Evolutionary conservation across 2,888 invertebrate species (phyloP).

Genomic region (Lasioglossum figueresi): DNA sequence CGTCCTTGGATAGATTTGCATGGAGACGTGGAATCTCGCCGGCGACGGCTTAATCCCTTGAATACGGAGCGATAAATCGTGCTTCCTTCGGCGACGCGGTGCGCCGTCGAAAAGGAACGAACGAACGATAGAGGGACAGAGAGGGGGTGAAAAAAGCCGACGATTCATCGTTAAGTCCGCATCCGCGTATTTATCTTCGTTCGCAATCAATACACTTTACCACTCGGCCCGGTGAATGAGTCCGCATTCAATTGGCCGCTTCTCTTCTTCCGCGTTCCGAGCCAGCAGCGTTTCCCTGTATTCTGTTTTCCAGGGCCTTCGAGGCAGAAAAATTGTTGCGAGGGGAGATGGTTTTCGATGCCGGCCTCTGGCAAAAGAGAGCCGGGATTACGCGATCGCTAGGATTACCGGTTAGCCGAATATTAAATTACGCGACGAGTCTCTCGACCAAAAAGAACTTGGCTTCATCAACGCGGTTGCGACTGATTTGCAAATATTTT

Average conservation of each 20-base stretch:
- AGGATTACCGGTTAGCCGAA: neutral
- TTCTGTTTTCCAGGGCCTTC: neutral
- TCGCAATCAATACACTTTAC: constrained; percentile 58
- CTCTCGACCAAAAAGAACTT: neutral
- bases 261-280: constrained; percentile 47
- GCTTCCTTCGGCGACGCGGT: constrained; percentile 34
- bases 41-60: constrained; percentile 57
- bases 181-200: constrained; percentile 49
- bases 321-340: neutral
- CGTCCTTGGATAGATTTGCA: constrained; percentile 33
- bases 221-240: constrained; percentile 43
- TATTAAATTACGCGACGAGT: neutral
- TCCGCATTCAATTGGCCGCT: constrained; percentile 49
- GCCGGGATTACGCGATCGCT: neutral
- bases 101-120: neutral
- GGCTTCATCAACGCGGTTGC: neutral
- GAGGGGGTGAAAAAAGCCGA: constrained; percentile 20
- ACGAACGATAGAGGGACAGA: neutral
- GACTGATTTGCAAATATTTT: too few relatives aligned
- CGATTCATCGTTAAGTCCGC: constrained; percentile 52
- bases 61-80: constrained; percentile 55
- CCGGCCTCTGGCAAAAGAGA: constrained; percentile 1
- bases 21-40: constrained; percentile 32
- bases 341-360: neutral
- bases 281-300: neutral